phyloP scores from a whole-genome alignment of 35 echinoderm and acorn worm genomes.

The Hemicentrotus pulcherrimus region DNA sequence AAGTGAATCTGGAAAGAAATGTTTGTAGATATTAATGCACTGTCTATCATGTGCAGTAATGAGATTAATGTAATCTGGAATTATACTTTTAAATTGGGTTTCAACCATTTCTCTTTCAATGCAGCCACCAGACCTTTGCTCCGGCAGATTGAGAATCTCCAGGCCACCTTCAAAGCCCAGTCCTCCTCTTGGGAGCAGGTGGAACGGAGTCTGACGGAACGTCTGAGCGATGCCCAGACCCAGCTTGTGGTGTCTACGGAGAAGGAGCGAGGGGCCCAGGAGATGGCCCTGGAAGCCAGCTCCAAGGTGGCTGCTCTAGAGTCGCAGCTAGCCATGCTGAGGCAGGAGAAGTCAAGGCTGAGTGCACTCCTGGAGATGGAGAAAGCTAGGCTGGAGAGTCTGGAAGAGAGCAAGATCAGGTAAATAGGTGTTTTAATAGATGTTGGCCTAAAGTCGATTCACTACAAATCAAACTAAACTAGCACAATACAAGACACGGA shows the following conservation, averaged over 20 bases:
- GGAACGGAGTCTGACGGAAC: constrained; percentile 86
- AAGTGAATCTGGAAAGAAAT: too few species aligned
- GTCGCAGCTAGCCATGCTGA: constrained; percentile 88
- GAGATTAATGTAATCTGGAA: too few species aligned
- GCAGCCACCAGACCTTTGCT: constrained; percentile 88
- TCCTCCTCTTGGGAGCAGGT: constrained; percentile 91
- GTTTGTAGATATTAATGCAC: too few species aligned
- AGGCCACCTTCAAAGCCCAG: constrained; percentile 92
- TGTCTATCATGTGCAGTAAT: neutral
- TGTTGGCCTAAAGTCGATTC: too few species aligned
- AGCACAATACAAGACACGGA: too few species aligned
- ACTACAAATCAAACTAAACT: too few species aligned
- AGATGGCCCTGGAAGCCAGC: constrained; percentile 68
- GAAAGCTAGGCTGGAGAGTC: constrained; percentile 71
- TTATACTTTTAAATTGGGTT: too few species aligned
- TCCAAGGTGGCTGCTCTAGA: constrained; percentile 88
- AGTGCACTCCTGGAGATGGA: constrained; percentile 76
- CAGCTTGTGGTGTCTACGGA: constrained; percentile 72
- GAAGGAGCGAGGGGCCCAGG: constrained; percentile 77
- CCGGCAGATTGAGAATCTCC: constrained; percentile 93
- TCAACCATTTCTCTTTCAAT: neutral
- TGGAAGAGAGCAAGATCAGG: constrained; percentile 87
- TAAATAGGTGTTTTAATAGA: too few species aligned
- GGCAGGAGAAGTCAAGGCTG: constrained; percentile 86
- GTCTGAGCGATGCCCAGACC: constrained; percentile 74